phyloP scores from a whole-genome alignment of 2,888 invertebrate species.

The Caenorhabditis panamensis region DNA sequence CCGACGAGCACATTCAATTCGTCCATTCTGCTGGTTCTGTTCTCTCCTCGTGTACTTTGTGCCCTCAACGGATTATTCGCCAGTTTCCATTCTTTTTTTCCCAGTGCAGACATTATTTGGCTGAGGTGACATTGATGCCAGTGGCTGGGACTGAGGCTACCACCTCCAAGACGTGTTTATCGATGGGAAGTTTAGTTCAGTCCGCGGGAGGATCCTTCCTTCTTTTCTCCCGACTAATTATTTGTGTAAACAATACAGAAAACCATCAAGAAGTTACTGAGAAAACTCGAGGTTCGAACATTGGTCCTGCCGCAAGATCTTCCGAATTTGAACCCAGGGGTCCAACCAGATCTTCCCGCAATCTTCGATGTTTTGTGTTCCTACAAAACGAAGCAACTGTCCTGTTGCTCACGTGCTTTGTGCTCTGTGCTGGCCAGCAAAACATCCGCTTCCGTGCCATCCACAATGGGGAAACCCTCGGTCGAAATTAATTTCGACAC shows the following conservation, averaged over 20 bases:
- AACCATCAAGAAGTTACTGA: not conserved
- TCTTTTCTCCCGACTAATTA: constrained; percentile 1
- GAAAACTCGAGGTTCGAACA: not conserved
- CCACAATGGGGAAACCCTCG: not conserved
- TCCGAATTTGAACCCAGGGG: not conserved
- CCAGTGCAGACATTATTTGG: not conserved
- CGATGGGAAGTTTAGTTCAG: constrained; percentile 1
- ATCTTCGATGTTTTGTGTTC: constrained; percentile 30
- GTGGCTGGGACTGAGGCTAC: not conserved
- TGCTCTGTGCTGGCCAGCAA: constrained; percentile 6
- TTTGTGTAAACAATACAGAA: constrained; percentile 29
- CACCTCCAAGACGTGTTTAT: constrained; percentile 18
- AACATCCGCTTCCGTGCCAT: not conserved
- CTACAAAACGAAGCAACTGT: not conserved
- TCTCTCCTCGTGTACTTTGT: constrained; percentile 43
- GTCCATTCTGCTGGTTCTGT: constrained; percentile 4
- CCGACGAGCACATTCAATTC: constrained; percentile 28
- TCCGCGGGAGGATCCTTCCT: constrained; percentile 2
- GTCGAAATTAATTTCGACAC: not conserved
- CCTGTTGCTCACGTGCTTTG: constrained; percentile 25
- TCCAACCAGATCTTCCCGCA: not conserved
- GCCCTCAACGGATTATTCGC: constrained; percentile 30
- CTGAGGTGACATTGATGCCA: constrained; percentile 13
- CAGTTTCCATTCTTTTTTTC: constrained; percentile 1
- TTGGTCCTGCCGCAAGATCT: too few species aligned